Evolutionary conservation across 2,888 invertebrate species (phyloP).

Genomic region (Cremastobaeus sp.): DNA sequence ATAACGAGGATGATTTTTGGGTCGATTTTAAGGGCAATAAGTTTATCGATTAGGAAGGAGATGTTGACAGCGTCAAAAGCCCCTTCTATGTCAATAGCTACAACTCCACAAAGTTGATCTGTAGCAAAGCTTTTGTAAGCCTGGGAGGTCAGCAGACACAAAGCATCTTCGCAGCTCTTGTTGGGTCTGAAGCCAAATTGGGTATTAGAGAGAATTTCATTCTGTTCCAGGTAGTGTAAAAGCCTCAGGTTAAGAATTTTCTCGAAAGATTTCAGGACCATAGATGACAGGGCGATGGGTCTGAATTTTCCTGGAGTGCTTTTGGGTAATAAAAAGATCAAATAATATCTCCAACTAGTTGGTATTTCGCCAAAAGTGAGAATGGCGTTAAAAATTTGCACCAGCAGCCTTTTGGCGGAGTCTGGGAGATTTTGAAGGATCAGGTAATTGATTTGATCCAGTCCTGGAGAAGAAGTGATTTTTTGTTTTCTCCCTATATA

Average conservation of each 20-base stretch:
- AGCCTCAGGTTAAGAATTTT: slow-evolving; percentile 1
- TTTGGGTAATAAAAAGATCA: slow-evolving; percentile 15
- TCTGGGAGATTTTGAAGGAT: not conserved
- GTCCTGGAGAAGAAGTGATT: slow-evolving; percentile 17
- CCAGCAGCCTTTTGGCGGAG: not conserved
- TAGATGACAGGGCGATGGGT: slow-evolving; percentile 11
- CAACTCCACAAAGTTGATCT: not conserved
- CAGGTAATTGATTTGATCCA: slow-evolving; percentile 6
- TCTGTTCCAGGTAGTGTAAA: not conserved
- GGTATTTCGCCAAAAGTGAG: not conserved
- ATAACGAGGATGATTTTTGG: slow-evolving; percentile 12
- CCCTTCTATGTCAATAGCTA: slow-evolving; percentile 6
- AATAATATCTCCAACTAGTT: not conserved
- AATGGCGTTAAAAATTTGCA: not conserved
- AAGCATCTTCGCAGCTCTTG: not conserved
- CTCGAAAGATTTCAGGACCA: slow-evolving; percentile 11
- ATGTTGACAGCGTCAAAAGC: slow-evolving; percentile 22
- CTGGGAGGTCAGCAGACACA: not conserved
- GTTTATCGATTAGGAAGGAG: not conserved
- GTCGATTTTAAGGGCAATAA: slow-evolving; percentile 1
- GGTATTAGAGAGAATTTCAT: not conserved
- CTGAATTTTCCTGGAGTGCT: not conserved
- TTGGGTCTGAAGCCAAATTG: slow-evolving; percentile 12
- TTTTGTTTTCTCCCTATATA: not conserved
- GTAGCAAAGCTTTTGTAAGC: slow-evolving; percentile 2